Conservation (phyloP, 1,140 invertebrate species). For the Trialeurodes vaporariorum region DNA sequence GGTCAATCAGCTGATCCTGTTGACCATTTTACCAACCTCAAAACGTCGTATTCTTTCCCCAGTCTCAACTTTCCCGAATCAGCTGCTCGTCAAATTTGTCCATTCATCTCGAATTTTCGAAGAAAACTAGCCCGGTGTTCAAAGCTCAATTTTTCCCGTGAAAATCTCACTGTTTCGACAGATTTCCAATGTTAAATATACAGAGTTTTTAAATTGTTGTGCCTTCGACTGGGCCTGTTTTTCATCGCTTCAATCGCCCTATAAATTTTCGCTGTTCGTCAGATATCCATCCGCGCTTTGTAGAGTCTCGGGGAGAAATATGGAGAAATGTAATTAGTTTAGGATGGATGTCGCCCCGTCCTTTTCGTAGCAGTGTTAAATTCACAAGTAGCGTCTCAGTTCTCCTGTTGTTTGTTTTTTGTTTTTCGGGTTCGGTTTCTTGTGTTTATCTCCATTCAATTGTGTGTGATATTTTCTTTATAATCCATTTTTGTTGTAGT, state of each 20-base stretch:
- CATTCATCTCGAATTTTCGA: neutral
- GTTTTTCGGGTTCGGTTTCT: no score
- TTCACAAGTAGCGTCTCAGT: neutral
- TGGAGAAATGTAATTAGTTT: neutral
- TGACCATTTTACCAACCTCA: neutral
- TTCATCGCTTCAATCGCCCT: neutral
- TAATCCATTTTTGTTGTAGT: neutral
- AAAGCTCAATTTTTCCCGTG: neutral
- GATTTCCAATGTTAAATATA: neutral
- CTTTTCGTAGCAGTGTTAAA: neutral
- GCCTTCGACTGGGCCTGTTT: neutral
- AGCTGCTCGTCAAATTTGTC: neutral
- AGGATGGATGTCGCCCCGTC: neutral
- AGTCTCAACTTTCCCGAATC: neutral
- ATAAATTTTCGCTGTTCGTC: neutral
- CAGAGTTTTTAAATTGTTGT: neutral
- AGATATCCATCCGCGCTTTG: neutral
- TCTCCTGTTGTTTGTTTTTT: no score
- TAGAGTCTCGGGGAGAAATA: neutral
- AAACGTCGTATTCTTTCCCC: neutral
- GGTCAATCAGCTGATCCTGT: neutral
- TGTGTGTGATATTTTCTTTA: neutral
- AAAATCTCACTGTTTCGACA: neutral
- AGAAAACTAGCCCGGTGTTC: neutral
- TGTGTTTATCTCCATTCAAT: neutral